Evolutionary conservation across 2,113 vertebrate genomes (phyloP).

Genomic region (Dipodomys spectabilis): DNA sequence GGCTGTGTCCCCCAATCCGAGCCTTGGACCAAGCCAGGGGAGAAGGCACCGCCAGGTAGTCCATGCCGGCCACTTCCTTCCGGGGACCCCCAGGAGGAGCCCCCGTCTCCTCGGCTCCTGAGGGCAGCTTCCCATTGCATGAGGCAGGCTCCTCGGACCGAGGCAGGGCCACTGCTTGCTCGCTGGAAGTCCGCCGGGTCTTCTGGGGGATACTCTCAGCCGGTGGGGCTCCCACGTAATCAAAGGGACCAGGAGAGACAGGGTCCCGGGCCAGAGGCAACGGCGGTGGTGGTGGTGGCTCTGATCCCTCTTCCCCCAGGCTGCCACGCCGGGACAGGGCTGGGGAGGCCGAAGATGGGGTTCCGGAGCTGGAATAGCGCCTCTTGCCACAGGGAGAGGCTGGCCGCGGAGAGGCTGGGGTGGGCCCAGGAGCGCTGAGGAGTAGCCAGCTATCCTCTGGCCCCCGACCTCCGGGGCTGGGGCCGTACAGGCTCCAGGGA

Average conservation of each 20-base stretch:
- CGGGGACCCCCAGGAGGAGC: slow-evolving; percentile 84
- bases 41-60: slow-evolving; percentile 95
- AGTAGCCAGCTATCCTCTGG: slow-evolving; percentile 82
- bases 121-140: slow-evolving; percentile 79
- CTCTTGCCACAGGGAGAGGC: slow-evolving; percentile 93
- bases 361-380: slow-evolving; percentile 86
- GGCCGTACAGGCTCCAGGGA: slow-evolving; percentile 77
- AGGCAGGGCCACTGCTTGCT: slow-evolving; percentile 86
- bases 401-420: slow-evolving; percentile 86
- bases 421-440: slow-evolving; percentile 82
- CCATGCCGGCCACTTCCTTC: slow-evolving; percentile 91
- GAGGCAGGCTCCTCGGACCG: slow-evolving; percentile 79
- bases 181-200: slow-evolving; percentile 92
- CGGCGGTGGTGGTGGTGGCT: slow-evolving; percentile 79
- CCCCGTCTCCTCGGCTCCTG: slow-evolving; percentile 72
- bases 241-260: slow-evolving; percentile 75
- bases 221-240: slow-evolving; percentile 68
- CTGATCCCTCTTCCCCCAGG: slow-evolving; percentile 90
- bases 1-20: slow-evolving; percentile 93
- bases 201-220: slow-evolving; percentile 93
- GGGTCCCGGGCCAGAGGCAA: slow-evolving; percentile 81
- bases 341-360: slow-evolving; percentile 85
- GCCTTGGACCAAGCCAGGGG: slow-evolving; percentile 93
- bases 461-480: slow-evolving; percentile 74
- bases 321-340: slow-evolving; percentile 91